A percentile compares a stretch with the other conserved stretches of the same genome.
phyloP scores from a whole-genome alignment of 2,797 vertebrate species.

The Mionectes olivaceus region DNA sequence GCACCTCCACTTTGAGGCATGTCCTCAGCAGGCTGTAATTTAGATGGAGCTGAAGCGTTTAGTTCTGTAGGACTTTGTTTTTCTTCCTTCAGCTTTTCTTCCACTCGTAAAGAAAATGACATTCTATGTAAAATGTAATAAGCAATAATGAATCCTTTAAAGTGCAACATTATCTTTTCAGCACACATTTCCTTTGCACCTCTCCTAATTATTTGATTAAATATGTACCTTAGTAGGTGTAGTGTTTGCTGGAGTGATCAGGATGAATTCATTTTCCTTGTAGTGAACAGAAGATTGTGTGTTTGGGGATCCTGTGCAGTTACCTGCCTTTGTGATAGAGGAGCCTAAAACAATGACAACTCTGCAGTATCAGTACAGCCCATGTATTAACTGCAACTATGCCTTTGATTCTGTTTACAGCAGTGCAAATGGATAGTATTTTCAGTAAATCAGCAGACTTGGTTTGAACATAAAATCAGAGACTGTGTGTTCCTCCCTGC shows the following conservation, averaged over 20 bases:
- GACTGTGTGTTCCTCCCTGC: background rate
- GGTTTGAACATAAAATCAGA: background rate
- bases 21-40: constrained; percentile 47
- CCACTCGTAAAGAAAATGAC: constrained; percentile 49
- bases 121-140: constrained; percentile 62
- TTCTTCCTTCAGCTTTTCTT: constrained; percentile 45
- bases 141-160: constrained; percentile 61
- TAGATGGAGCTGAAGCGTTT: constrained; percentile 26
- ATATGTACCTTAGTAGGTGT: constrained; percentile 30
- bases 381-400: background rate
- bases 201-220: constrained; percentile 70
- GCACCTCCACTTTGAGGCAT: background rate
- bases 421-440: background rate
- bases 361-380: background rate
- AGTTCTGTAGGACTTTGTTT: constrained; percentile 22
- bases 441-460: background rate
- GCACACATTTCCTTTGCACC: constrained; percentile 58
- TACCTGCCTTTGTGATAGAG: constrained; percentile 17
- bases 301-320: constrained; percentile 15
- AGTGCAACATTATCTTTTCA: constrained; percentile 68
- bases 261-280: constrained; percentile 56
- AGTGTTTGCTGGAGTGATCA: constrained; percentile 59
- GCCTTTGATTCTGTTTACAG: background rate
- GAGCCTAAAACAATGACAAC: constrained; percentile 3
- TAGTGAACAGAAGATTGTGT: constrained; percentile 24